These are phyloP conservation scores for Lochmaea crataegi DNA, from an alignment of 2,888 invertebrate genomes.

Conservation along the genomic window DNA sequence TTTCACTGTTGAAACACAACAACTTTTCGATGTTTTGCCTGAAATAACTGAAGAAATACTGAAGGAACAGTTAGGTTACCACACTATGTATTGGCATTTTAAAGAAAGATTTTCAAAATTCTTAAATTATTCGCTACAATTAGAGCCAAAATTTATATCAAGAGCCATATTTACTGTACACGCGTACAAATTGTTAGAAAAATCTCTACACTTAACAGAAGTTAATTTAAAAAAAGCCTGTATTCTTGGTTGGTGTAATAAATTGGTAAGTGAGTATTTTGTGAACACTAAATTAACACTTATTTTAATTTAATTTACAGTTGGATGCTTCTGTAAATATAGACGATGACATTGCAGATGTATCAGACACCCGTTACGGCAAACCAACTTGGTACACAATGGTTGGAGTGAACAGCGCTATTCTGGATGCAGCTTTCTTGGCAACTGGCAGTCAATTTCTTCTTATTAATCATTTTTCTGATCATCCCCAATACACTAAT, in stretches of 20 bases:
- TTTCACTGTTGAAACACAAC: neutral
- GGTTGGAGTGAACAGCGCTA: neutral
- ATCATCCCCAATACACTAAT: slow-evolving; percentile 15
- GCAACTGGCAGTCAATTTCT: neutral
- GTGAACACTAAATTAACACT: neutral
- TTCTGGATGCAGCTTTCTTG: slow-evolving; percentile 14
- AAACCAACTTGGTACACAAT: slow-evolving; percentile 15
- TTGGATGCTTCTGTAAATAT: neutral
- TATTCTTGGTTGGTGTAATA: slow-evolving; percentile 19
- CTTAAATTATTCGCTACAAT: neutral
- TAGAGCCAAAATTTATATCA: neutral
- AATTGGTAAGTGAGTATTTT: neutral
- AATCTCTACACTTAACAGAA: neutral
- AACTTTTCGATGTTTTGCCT: neutral
- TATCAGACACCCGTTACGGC: neutral
- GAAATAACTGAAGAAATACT: slow-evolving; percentile 5
- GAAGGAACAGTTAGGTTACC: slow-evolving; percentile 5
- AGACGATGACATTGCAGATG: slow-evolving; percentile 18
- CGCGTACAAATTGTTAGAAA: slow-evolving; percentile 16
- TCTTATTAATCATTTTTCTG: slow-evolving; percentile 3
- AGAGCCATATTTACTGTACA: neutral
- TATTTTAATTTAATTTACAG: neutral
- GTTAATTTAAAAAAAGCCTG: slow-evolving; percentile 10
- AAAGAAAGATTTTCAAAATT: slow-evolving; percentile 1
- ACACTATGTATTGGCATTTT: neutral